Evolutionary conservation across 2,797 vertebrate species (phyloP).

Genomic region (Sphaeramia orbicularis): DNA sequence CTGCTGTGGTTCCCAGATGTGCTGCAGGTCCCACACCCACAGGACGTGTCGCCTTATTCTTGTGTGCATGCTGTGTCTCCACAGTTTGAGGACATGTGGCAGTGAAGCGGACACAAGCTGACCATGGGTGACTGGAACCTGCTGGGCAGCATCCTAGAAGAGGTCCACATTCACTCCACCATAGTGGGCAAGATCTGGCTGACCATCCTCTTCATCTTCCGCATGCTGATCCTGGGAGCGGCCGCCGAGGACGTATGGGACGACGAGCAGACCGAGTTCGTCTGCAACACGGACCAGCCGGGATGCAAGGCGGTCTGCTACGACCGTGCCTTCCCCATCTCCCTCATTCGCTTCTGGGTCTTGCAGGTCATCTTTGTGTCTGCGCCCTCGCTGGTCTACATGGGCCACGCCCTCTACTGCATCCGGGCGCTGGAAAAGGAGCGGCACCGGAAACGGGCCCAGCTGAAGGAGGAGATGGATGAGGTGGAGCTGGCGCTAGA

Average conservation of each 20-base stretch:
- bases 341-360: conserved; percentile 95
- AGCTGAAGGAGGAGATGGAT: conserved; percentile 87
- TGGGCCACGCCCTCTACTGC: conserved; percentile 94
- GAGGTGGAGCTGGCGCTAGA: conserved; percentile 83
- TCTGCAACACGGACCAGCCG: conserved; percentile 95
- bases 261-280: conserved; percentile 92
- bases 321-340: conserved; percentile 93
- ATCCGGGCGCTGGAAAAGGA: conserved; percentile 91
- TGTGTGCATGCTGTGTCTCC: conserved; percentile 33
- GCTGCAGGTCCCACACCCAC: background rate
- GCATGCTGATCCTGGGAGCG: conserved; percentile 94
- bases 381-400: conserved; percentile 93
- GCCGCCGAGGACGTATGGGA: conserved; percentile 96
- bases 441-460: conserved; percentile 85
- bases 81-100: conserved; percentile 84
- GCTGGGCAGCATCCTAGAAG: conserved; percentile 94
- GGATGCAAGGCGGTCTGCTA: conserved; percentile 95
- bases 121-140: conserved; percentile 98
- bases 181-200: conserved; percentile 97
- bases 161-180: conserved; percentile 95
- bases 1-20: too few relatives aligned
- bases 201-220: conserved; percentile 95
- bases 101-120: conserved; percentile 74
- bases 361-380: conserved; percentile 96
- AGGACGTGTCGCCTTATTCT: background rate